A percentile compares a stretch with the other conserved stretches of the same genome.
Evolutionary conservation across 2,888 invertebrate species (phyloP).

Genomic region (Torymus tubicola): DNA sequence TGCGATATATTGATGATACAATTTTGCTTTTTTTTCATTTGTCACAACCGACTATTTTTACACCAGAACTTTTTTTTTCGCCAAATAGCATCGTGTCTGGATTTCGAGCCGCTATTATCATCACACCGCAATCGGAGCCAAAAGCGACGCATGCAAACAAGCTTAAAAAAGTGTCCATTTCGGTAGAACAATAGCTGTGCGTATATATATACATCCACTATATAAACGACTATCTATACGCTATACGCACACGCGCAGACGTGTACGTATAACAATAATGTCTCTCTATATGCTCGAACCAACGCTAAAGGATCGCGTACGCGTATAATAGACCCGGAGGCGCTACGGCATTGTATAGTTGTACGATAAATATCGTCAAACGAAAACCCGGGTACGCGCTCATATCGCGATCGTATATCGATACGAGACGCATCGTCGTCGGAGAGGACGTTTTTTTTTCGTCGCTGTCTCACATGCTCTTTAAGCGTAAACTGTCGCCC

Average conservation of each 20-base stretch:
- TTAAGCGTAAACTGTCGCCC: constrained; percentile 28
- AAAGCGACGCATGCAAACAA: too few relatives aligned
- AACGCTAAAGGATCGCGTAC: constrained; percentile 28
- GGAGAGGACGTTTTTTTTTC: constrained; percentile 46
- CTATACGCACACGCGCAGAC: not conserved
- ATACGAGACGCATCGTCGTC: constrained; percentile 64
- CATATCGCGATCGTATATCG: constrained; percentile 60
- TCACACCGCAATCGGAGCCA: too few relatives aligned
- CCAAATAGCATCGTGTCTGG: too few relatives aligned
- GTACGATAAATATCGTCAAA: constrained; percentile 17
- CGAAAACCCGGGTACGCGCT: constrained; percentile 8
- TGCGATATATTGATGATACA: too few relatives aligned
- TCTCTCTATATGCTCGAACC: not conserved
- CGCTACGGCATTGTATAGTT: constrained; percentile 25
- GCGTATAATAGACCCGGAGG: constrained; percentile 41
- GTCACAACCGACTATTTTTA: too few relatives aligned
- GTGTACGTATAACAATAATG: not conserved
- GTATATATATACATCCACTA: too few relatives aligned
- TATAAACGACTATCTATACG: not conserved
- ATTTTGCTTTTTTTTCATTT: too few relatives aligned
- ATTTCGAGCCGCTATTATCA: too few relatives aligned
- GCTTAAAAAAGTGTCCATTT: too few relatives aligned
- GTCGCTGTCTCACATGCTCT: constrained; percentile 39
- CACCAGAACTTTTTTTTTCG: too few relatives aligned
- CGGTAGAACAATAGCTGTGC: too few relatives aligned